These are phyloP conservation scores for Hoplodrina blanda DNA, from an alignment of 2,888 invertebrate species.

Conservation along the genomic window DNA sequence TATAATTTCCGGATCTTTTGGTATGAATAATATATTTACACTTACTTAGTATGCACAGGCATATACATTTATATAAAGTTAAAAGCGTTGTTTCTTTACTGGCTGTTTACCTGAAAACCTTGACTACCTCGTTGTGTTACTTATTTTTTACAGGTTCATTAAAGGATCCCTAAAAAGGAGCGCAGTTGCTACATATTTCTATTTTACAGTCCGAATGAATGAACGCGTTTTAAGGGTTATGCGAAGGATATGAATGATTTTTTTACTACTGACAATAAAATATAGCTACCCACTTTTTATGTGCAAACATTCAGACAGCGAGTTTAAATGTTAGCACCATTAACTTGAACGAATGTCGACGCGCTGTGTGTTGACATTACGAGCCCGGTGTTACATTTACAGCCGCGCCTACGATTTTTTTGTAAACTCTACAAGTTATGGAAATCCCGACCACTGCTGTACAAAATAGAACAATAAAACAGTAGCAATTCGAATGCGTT, in stretches of 20 bases:
- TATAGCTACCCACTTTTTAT: constrained; percentile 28
- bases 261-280: constrained; percentile 37
- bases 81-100: not conserved
- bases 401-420: constrained; percentile 27
- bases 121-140: not conserved
- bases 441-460: constrained; percentile 19
- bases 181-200: constrained; percentile 14
- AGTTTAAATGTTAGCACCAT: constrained; percentile 45
- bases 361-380: constrained; percentile 14
- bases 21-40: constrained; percentile 34
- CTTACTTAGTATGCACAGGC: constrained; percentile 20
- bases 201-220: constrained; percentile 32
- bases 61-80: constrained; percentile 3
- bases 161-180: constrained; percentile 6
- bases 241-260: constrained; percentile 31
- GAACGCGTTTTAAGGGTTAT: constrained; percentile 23
- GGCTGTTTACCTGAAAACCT: not conserved
- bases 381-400: constrained; percentile 24
- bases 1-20: constrained; percentile 52
- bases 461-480: constrained; percentile 59
- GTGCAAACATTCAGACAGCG: constrained; percentile 19
- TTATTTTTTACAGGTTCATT: constrained; percentile 1
- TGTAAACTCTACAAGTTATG: constrained; percentile 23
- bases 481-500: constrained; percentile 45
- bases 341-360: constrained; percentile 34